Base-by-base conservation (phyloP, 2,113 vertebrate species). In the Neodontobutis hainanensis region DNA sequence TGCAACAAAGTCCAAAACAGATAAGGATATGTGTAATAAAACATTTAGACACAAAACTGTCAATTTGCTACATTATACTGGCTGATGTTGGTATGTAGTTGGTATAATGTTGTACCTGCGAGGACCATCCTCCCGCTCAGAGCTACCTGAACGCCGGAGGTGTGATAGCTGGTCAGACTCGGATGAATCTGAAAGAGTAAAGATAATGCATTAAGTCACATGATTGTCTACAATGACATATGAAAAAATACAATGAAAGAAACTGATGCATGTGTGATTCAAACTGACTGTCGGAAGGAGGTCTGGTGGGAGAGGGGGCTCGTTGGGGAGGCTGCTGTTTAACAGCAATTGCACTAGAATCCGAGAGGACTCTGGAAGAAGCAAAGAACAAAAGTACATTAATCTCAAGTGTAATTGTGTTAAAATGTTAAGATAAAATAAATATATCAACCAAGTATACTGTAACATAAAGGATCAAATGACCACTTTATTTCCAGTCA, bases 81-180 rank as follows among this genome's bases (percentile, higher is more conserved):
- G n/a, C 48, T 8, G 5, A 32, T 49, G 19, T 11, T 46, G 0
- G 34, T 5, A 65, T 45, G 6, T n/a, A 14, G 48, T 12, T 8
- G 42, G 19, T 27, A 27, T 27, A 3, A 27, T 27, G 19, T 2
- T 10, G 10, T 85, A 93, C 92, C 89, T 83, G 69, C 19, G 86
- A 43, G 52, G 47, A 56, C 14, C 65, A 1, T 78, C 70, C 2
- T 16, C 88, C 0, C 66, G 79, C 74, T 90, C 91, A 0, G 88
- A 89, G 77, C 93, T 92, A 11, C 89, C 90, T 0, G 88, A 89
- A 68, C 91, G 90, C 70, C 89, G 78, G 36, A 86, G 87, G 3
- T 88, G 83, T 5, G 83, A 90, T 53, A 78, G 83, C 52, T 82
- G 70, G 27, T 92, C 90, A 0, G 90, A 92, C 49, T 73, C 89